Evolutionary conservation across 2,797 vertebrate genomes (phyloP), one percentile per base, ranked within the genome.

Genomic region (Poecilia gillii): DNA sequence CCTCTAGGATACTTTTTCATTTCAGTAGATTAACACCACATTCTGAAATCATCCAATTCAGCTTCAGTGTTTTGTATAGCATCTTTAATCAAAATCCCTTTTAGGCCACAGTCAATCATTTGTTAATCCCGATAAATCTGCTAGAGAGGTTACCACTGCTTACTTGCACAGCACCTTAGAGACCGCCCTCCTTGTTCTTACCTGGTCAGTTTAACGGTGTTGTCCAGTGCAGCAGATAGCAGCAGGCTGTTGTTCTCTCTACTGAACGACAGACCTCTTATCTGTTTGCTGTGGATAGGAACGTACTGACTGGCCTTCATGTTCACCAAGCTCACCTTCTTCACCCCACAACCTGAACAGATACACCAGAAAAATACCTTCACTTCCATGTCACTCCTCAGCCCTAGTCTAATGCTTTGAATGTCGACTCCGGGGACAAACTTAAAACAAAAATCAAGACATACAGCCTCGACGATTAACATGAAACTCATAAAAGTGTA

Each of bases 191-290:
- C 33, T 39, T 39, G 33, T 66, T 45, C 6, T 16, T 81, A 99
- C 98, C 98, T 99, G 86, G 98, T 99, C 53, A 99, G 96, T 85
- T 98, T 99, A 83, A 99, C 78, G 3, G 97, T 98, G 88, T 89
- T 97, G 92, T 99, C 98, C 81, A 99, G 92, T 0, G 98, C 96
- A 0, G 97, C 98, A 0, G 98, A 99, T 43, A 99, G 96, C 88
- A 99, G 93, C 72, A 99, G 94, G 12, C 97, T 96, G 86, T 97
- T 97, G 0, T 96, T 89, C 49, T 92, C 96, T 33, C 76, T 83
- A 92, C 95, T 97, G 2, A 99, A 99, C 87, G 96, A 95, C 90
- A 99, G 89, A 31, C 97, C 97, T 43, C 98, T 89, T 84, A 99
- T 99, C 94, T 99, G 98, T 83, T 98, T 99, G 64, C 90, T 92